Conservation (phyloP, 2,797 vertebrate species). For the Chaenodraco wilsoni region DNA sequence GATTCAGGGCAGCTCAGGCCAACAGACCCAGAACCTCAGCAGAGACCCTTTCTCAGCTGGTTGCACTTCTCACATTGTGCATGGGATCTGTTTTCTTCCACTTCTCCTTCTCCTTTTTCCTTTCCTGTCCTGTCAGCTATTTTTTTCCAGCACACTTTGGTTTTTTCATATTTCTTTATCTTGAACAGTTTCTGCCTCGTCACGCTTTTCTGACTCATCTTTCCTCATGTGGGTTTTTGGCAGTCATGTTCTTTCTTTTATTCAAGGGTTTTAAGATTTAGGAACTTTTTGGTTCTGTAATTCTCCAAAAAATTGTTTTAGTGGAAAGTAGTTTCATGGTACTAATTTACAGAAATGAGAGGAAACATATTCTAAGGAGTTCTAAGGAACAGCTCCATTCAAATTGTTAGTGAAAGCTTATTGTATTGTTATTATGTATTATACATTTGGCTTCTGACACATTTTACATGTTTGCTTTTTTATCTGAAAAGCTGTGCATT, state of each 20-base stretch:
- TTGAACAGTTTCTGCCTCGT: background rate
- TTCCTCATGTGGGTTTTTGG: background rate
- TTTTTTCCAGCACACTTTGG: background rate
- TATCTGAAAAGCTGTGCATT: no score
- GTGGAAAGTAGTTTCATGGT: background rate
- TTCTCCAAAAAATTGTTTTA: background rate
- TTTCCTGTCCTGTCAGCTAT: background rate
- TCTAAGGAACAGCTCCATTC: background rate
- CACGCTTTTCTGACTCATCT: background rate
- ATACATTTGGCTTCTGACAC: no score
- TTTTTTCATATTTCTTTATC: background rate
- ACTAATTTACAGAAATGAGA: background rate
- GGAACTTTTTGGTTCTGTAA: background rate
- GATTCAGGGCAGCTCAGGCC: slow-evolving; percentile 59
- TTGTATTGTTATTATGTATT: no score
- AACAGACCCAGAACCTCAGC: slow-evolving; percentile 64
- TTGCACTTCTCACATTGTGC: slow-evolving; percentile 18
- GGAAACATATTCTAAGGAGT: no score
- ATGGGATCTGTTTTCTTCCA: background rate
- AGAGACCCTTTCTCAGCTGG: slow-evolving; percentile 39
- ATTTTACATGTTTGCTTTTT: no score
- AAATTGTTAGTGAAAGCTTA: background rate
- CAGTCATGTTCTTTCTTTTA: background rate
- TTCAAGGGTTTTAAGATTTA: slow-evolving; percentile 1
- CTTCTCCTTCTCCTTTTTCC: background rate